A percentile compares a stretch with the other conserved stretches of the same genome.
These are phyloP conservation scores for Aspidapion aeneum DNA, from an alignment of 2,888 invertebrate species.

Conservation along the genomic window DNA sequence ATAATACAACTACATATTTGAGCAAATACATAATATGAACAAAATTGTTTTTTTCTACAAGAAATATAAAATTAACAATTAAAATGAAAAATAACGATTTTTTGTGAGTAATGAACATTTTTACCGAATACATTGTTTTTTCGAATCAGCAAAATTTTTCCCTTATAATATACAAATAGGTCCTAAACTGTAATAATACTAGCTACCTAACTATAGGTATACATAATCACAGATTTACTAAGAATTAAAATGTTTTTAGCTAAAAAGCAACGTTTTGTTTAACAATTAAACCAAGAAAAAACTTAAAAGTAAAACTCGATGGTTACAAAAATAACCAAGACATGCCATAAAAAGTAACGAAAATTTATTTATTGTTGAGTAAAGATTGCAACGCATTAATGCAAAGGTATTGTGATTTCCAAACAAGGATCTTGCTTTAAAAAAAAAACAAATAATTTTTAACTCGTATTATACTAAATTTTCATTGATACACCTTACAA, in stretches of 20 bases:
- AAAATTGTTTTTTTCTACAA: too few relatives aligned
- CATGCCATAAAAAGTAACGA: too few relatives aligned
- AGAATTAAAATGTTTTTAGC: constrained; percentile 38
- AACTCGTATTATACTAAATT: too few relatives aligned
- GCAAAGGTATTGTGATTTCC: too few relatives aligned
- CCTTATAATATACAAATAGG: constrained; percentile 39
- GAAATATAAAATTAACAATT: too few relatives aligned
- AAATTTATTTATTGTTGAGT: too few relatives aligned
- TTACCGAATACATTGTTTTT: constrained; percentile 22
- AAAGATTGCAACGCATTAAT: too few relatives aligned
- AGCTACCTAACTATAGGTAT: constrained; percentile 43
- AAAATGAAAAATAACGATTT: not conserved
- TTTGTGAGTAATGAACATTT: not conserved
- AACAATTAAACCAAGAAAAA: not conserved
- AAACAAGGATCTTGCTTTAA: too few relatives aligned
- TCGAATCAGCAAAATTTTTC: constrained; percentile 7
- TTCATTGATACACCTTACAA: too few relatives aligned
- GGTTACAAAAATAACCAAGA: not conserved
- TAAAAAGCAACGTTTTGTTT: constrained; percentile 13
- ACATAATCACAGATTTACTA: constrained; percentile 47
- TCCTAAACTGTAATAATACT: constrained; percentile 30
- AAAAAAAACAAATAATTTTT: too few relatives aligned
- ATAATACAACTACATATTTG: too few relatives aligned
- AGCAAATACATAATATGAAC: too few relatives aligned
- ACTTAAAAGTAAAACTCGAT: not conserved